These are phyloP conservation scores for Lacerta viridis DNA, from an alignment of 2,797 vertebrate species.

Conservation along the genomic window DNA sequence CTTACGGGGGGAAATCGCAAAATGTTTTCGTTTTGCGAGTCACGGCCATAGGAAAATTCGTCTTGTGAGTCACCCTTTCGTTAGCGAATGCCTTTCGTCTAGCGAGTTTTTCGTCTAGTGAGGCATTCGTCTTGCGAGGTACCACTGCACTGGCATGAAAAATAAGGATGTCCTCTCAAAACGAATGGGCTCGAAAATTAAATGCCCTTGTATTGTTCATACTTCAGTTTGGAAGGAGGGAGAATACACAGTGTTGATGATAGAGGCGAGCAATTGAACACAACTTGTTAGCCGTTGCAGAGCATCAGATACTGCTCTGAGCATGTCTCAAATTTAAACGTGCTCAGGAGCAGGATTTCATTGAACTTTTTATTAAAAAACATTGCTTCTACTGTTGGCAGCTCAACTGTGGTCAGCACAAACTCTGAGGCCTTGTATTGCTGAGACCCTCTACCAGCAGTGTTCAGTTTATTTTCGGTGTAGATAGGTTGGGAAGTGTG, in stretches of 20 bases:
- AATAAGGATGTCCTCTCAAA: rapidly evolving
- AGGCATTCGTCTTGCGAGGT: too few relatives aligned
- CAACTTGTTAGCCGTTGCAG: not conserved
- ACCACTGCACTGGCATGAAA: rapidly evolving
- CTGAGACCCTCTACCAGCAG: rapidly evolving
- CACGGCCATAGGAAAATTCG: too few relatives aligned
- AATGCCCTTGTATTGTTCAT: not conserved
- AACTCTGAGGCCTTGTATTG: rapidly evolving
- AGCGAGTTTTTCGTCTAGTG: too few relatives aligned
- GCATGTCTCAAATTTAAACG: not conserved
- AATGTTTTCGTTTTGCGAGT: too few relatives aligned
- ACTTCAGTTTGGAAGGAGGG: not conserved
- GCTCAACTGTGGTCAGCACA: not conserved
- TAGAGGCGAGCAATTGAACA: slow-evolving; percentile 30
- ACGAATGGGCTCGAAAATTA: not conserved
- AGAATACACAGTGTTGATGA: slow-evolving; percentile 36
- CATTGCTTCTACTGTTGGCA: not conserved
- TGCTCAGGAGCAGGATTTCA: rapidly evolving
- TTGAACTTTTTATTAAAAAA: not conserved
- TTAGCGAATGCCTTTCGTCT: too few relatives aligned
- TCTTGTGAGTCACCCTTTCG: too few relatives aligned
- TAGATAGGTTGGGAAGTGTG: rapidly evolving
- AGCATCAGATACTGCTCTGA: slow-evolving; percentile 10
- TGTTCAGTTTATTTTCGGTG: slow-evolving; percentile 10
- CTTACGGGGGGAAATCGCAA: too few relatives aligned